Evolutionary conservation across 2,888 invertebrate species (phyloP).

Genomic region (Drosophila lacicola): DNA sequence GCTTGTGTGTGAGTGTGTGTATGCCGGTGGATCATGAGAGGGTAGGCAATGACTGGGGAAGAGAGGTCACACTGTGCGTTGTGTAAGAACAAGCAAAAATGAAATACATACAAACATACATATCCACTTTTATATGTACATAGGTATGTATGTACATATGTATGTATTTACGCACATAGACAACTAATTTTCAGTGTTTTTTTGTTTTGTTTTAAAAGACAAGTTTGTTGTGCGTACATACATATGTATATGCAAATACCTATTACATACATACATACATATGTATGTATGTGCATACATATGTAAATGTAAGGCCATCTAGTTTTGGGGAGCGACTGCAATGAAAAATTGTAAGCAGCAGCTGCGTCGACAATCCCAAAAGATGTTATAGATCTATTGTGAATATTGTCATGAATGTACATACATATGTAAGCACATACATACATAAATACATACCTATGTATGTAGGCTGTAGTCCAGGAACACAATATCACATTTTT

Average conservation of each 20-base stretch:
- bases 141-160: background rate
- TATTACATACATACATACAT: background rate
- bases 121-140: conserved; percentile 4
- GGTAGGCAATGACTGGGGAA: conserved; percentile 14
- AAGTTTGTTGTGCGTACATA: conserved; percentile 29
- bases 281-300: conserved; percentile 4
- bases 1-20: background rate
- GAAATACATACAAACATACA: background rate
- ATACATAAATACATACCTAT: background rate
- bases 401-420: background rate
- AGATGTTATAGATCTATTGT: conserved; percentile 15
- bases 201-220: conserved; percentile 23
- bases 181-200: conserved; percentile 11
- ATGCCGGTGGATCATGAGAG: conserved; percentile 24
- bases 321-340: conserved; percentile 25
- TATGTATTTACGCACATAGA: conserved; percentile 15
- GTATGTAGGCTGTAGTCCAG: background rate
- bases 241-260: background rate
- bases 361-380: conserved; percentile 4
- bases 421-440: background rate
- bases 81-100: conserved; percentile 29
- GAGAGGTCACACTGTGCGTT: conserved; percentile 32
- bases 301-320: conserved; percentile 34
- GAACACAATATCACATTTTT: background rate
- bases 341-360: conserved; percentile 1